These are phyloP conservation scores for Spea bombifrons DNA, from an alignment of 2,113 vertebrate genomes.

Conservation along the genomic window DNA sequence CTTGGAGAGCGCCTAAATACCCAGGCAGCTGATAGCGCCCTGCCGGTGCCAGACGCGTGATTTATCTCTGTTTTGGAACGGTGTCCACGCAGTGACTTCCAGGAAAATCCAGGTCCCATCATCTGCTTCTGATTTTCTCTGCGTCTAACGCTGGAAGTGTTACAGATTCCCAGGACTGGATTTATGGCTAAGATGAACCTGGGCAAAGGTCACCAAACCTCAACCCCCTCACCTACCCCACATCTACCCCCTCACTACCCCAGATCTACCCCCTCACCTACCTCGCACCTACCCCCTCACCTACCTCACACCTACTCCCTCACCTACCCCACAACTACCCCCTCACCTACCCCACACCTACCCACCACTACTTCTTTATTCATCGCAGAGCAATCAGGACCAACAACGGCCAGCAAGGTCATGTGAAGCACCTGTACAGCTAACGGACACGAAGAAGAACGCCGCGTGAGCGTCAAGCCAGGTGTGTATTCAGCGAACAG, in stretches of 20 bases:
- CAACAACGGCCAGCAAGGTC: no score
- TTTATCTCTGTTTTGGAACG: slow-evolving; percentile 3
- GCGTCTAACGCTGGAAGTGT: background rate
- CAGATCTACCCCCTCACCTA: no score
- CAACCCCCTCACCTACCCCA: background rate
- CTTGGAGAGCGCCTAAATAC: background rate
- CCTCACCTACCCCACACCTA: no score
- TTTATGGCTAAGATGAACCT: background rate
- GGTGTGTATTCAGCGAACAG: no score
- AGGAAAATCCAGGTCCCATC: background rate
- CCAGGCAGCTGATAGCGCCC: background rate
- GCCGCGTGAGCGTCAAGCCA: no score
- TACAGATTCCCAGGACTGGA: background rate
- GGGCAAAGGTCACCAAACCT: background rate
- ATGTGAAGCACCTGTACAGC: no score
- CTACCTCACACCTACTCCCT: no score
- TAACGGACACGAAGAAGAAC: no score
- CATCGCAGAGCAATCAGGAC: no score
- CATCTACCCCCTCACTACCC: background rate
- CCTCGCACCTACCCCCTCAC: no score
- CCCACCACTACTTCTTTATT: no score
- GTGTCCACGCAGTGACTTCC: slow-evolving; percentile 5
- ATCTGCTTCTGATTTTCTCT: slow-evolving; percentile 22
- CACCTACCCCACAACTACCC: no score
- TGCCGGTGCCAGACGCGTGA: background rate